Evolutionary conservation across 2,113 vertebrate genomes (phyloP).

Genomic region (Copsychus sechellarum): DNA sequence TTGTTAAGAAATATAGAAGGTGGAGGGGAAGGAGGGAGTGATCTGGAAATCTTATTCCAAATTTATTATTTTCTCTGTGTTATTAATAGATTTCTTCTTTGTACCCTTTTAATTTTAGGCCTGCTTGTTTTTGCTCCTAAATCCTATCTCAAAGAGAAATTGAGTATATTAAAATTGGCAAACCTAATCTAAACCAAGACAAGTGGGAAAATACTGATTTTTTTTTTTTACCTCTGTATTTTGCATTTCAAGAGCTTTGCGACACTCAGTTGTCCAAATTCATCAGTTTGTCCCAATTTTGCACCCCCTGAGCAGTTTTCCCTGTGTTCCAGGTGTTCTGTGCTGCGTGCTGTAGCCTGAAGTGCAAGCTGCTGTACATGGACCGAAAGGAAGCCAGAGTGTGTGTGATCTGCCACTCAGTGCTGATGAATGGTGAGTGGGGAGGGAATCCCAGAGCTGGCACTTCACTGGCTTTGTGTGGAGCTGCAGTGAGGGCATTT

Average conservation of each 20-base stretch:
- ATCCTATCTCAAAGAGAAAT: too few relatives aligned
- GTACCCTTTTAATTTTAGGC: too few relatives aligned
- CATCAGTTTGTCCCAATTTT: not conserved
- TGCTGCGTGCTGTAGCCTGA: constrained; percentile 91
- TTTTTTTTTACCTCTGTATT: not conserved
- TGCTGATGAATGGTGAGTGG: constrained; percentile 90
- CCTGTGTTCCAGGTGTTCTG: constrained; percentile 88
- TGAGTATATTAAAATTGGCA: too few relatives aligned
- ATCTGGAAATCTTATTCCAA: too few relatives aligned
- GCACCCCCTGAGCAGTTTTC: not conserved
- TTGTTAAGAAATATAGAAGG: too few relatives aligned
- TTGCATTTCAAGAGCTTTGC: not conserved
- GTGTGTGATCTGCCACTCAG: constrained; percentile 93
- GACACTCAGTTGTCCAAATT: not conserved
- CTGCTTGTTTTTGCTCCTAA: too few relatives aligned
- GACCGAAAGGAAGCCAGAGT: constrained; percentile 95
- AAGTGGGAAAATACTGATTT: not conserved
- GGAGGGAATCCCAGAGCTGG: not conserved
- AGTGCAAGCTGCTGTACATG: constrained; percentile 92
- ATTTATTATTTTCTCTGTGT: too few relatives aligned
- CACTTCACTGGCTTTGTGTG: not conserved
- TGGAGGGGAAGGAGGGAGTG: too few relatives aligned
- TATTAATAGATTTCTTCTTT: too few relatives aligned
- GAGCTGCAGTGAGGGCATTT: not conserved
- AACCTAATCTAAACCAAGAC: too few relatives aligned